These are phyloP conservation scores for Podiceps cristatus DNA, from an alignment of 2,113 vertebrate species.

Conservation along the genomic window DNA sequence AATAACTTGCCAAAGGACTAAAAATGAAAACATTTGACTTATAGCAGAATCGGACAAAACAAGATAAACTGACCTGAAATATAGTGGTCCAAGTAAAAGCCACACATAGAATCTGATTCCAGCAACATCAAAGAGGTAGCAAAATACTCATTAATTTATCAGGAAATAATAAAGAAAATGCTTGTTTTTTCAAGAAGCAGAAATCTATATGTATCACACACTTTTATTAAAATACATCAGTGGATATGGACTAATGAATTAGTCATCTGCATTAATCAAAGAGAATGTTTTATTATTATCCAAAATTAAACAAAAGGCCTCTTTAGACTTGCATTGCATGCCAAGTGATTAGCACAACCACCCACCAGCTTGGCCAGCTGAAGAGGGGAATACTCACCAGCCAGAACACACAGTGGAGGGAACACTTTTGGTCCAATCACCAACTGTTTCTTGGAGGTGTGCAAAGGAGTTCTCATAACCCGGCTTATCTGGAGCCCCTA, in stretches of 20 bases:
- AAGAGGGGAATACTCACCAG: background rate
- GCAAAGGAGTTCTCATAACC: background rate
- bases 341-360: background rate
- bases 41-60: background rate
- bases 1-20: background rate
- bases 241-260: background rate
- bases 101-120: background rate
- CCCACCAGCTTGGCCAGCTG: background rate
- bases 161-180: background rate
- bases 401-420: background rate
- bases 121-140: background rate
- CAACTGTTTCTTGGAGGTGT: background rate
- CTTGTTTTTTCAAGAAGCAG: background rate
- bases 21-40: background rate
- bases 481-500: background rate
- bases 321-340: background rate
- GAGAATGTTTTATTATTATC: background rate
- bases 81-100: background rate
- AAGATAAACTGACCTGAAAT: background rate
- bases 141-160: background rate
- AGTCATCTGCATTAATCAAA: background rate
- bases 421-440: background rate
- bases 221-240: background rate
- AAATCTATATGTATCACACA: background rate
- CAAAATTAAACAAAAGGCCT: background rate